These are phyloP conservation scores for Xiphorhynchus erythropygius DNA, from an alignment of 2,797 vertebrate species.

Conservation along the genomic window DNA sequence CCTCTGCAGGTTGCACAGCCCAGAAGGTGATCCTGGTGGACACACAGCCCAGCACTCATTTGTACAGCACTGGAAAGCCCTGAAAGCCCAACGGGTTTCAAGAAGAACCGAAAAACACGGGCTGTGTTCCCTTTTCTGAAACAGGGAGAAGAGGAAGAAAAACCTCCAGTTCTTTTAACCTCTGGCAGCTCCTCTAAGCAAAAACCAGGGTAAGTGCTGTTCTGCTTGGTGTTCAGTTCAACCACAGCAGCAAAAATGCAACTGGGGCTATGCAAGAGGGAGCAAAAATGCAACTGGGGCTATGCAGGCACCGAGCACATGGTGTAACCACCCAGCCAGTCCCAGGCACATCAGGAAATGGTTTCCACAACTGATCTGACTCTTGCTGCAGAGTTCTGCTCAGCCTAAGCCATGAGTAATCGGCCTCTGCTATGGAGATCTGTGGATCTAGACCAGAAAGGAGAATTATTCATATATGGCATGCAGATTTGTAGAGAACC, in stretches of 20 bases:
- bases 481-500: neutral
- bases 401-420: neutral
- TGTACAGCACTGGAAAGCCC: neutral
- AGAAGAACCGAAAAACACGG: accelerated
- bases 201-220: accelerated
- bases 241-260: neutral
- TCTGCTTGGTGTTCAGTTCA: neutral
- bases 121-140: neutral
- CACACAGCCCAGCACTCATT: neutral
- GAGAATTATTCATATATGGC: constrained; percentile 57
- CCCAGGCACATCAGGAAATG: constrained; percentile 12
- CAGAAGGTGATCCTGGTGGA: accelerated
- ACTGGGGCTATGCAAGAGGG: neutral
- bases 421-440: neutral
- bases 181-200: neutral
- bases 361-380: neutral
- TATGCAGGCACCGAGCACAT: neutral
- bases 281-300: neutral
- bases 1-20: neutral
- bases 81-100: neutral
- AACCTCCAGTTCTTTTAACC: neutral
- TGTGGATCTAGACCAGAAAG: neutral
- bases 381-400: neutral
- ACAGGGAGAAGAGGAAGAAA: neutral
- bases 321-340: neutral